Percentiles rank a stretch among this genome's conserved stretches.
Evolutionary conservation across 2,797 vertebrate genomes (phyloP).

Genomic region (Sciurus vulgaris): DNA sequence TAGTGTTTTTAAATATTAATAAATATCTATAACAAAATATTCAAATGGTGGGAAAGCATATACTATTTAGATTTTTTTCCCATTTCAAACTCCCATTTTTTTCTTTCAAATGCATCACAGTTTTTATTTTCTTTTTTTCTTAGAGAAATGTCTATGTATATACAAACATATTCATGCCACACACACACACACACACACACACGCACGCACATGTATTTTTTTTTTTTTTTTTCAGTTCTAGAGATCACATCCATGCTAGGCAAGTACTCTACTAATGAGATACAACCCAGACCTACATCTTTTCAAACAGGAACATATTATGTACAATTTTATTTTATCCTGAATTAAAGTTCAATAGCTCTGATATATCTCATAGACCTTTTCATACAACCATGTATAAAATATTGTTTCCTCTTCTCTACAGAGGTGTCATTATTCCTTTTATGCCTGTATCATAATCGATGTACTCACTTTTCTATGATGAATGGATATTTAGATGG

Average conservation of each 20-base stretch:
- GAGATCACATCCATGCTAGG: not conserved
- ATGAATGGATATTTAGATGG: not conserved
- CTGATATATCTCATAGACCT: not conserved
- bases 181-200: too few species aligned
- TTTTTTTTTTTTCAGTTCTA: too few species aligned
- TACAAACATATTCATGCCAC: not conserved
- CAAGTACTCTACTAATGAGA: not conserved
- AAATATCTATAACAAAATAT: not conserved
- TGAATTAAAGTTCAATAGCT: not conserved
- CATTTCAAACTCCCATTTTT: not conserved
- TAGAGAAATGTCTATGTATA: not conserved
- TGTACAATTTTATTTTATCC: not conserved
- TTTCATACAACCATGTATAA: not conserved
- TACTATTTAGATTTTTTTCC: not conserved
- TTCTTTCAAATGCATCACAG: not conserved
- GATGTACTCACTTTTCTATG: not conserved
- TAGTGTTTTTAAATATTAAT: not conserved
- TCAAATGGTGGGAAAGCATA: not conserved
- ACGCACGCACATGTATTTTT: too few species aligned
- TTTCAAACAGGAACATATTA: not conserved
- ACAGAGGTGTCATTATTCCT: not conserved
- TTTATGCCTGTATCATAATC: not conserved
- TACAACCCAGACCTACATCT: not conserved
- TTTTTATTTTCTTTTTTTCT: not conserved
- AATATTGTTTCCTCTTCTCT: not conserved